Evolutionary conservation across 1,140 invertebrate genomes (phyloP).

Genomic region (Drosophila willistoni): DNA sequence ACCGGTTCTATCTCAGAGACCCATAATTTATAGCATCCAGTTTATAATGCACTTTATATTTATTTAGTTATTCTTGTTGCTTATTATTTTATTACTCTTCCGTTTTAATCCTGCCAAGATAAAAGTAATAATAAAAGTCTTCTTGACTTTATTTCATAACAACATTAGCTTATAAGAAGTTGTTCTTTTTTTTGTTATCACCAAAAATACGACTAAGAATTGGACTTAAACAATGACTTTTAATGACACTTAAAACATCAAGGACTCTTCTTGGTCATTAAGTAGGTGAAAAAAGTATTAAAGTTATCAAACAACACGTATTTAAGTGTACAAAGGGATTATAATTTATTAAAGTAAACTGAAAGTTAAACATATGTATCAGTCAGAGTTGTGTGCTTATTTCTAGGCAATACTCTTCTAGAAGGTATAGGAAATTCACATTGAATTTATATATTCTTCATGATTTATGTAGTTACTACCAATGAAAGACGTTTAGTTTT

Average conservation of each 20-base stretch:
- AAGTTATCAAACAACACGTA: neutral
- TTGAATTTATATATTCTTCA: too few relatives aligned
- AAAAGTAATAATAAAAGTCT: slow-evolving; percentile 1
- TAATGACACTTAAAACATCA: neutral
- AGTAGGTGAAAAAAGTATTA: slow-evolving; percentile 10
- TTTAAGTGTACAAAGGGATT: neutral
- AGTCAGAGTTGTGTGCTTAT: too few relatives aligned
- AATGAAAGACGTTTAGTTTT: too few relatives aligned
- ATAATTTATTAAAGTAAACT: neutral
- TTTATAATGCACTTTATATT: slow-evolving; percentile 30
- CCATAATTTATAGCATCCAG: slow-evolving; percentile 62
- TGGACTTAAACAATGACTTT: slow-evolving; percentile 4
- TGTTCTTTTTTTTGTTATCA: neutral
- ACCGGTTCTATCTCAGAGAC: slow-evolving; percentile 55
- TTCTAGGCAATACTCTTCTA: too few relatives aligned
- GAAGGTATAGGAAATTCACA: too few relatives aligned
- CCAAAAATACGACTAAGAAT: neutral
- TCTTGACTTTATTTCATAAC: slow-evolving; percentile 4
- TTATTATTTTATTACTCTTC: slow-evolving; percentile 6
- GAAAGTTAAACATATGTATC: too few relatives aligned
- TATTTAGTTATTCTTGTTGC: slow-evolving; percentile 28
- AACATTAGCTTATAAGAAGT: neutral
- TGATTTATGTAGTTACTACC: too few relatives aligned
- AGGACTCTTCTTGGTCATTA: neutral
- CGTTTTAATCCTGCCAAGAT: neutral